Evolutionary conservation across 2,113 vertebrate species (phyloP), one percentile per base, ranked within the genome.

Genomic region (Narcine bancroftii): DNA sequence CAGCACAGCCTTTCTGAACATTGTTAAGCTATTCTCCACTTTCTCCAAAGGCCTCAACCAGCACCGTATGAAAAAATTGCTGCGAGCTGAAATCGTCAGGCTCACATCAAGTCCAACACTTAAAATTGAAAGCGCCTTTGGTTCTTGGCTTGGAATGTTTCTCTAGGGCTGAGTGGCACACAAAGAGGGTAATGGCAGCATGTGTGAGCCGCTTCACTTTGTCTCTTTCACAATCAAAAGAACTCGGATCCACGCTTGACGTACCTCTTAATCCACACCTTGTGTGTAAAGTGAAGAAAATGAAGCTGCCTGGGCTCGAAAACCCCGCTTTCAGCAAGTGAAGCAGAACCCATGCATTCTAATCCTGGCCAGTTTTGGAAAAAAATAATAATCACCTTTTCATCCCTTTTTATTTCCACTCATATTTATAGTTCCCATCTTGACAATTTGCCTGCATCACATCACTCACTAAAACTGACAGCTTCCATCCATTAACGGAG

Each of bases 391-490:
- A n/a, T n/a, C 29, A 60, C 2, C 81, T n/a, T 85, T 85, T 85
- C 81, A 56, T 85, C 11, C 81, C 81, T 56, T 56, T 76, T 85
- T 56, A 17, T 85, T 85, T 56, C 50, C 10, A 9, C 29, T 87
- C 9, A n/a, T 87, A 33, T 60, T 60, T 87, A 53, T n/a, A n/a
- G 36, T 60, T 87, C 81, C 33, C 81, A 3, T 19, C 81, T 29
- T 87, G 81, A 60, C 81, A 87, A 24, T 87, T 87, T 36, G 50
- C 81, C 81, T 87, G 81, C 81, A 87, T 87, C 50, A 2, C 76
- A 60, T 87, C 81, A 56, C 29, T 87, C 50, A 5, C 81, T n/a
- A 1, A n/a, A 60, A 5, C 50, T 87, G 81, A 53, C 81, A 87
- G 33, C 29, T 60, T 60, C 50, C 53, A n/a, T 60, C 53, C 81